Conservation (phyloP, 2,888 invertebrate species). For the Sericinus montela region DNA sequence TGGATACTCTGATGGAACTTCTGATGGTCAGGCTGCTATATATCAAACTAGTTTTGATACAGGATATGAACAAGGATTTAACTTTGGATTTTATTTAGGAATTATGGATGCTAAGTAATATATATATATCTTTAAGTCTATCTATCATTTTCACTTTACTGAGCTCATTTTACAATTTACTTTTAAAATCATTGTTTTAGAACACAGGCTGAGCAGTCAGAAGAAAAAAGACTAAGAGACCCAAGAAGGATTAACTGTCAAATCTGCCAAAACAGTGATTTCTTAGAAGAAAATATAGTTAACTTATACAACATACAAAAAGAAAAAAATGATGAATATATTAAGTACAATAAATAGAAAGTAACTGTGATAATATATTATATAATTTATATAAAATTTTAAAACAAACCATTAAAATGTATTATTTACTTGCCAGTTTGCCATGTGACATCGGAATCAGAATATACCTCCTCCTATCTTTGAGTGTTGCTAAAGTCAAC, state of each 20-base stretch:
- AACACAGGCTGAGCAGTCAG: not conserved
- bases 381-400: no score
- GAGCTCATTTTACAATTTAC: not conserved
- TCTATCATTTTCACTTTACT: not conserved
- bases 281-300: conserved; percentile 44
- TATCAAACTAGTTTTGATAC: conserved; percentile 85
- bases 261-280: conserved; percentile 44
- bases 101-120: conserved; percentile 1
- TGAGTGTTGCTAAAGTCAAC: no score
- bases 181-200: not conserved
- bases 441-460: no score
- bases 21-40: conserved; percentile 80
- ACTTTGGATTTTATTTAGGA: conserved; percentile 79
- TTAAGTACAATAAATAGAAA: not conserved
- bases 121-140: not conserved
- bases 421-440: no score
- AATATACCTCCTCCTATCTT: no score
- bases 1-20: conserved; percentile 84
- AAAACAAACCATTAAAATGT: no score
- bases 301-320: conserved; percentile 56
- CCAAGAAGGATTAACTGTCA: conserved; percentile 56
- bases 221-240: conserved; percentile 27
- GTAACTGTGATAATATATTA: no score
- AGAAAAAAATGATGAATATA: conserved; percentile 46
- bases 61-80: conserved; percentile 83